Base-by-base conservation (phyloP, 2,113 vertebrate species). In the Excalfactoria chinensis region DNA sequence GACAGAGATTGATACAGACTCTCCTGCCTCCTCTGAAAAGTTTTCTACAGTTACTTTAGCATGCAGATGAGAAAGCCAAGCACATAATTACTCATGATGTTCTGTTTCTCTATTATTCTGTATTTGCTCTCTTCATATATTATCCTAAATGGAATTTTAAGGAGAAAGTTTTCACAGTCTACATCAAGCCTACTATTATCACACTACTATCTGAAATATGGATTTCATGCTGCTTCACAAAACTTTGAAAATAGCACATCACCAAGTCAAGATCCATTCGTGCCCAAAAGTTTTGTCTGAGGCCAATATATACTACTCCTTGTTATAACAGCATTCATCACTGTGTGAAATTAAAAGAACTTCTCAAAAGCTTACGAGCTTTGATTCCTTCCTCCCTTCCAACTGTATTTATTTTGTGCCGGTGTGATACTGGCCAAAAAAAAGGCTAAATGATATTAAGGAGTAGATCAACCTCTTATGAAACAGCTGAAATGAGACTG, bases 131-230 rank as follows among this genome's bases (percentile, higher is more conserved):
- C 46, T 66, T 92, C 59, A 63, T 60, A 40, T 26, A 40, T 72
- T 25, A 87, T 44, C 18, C 1, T 7, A 72, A n/a, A 66, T 35
- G 17, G 2, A 30, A 74, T 91, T 89, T 78, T 82, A 79, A 32
- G 26, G 23, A 73, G 28, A 56, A 73, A 78, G 55, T 15, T 70
- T 80, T 3, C 9, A 17, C 14, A 81, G 3, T 7, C 44, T 56
- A 34, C 12, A 78, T 8, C 22, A 43, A 19, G 10, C 70, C 18
- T 46, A 4, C 14, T n/a, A 8, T 80, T 81, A 32, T 8, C 16
- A 19, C 60, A 3, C 20, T 78, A 40, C 9, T 8, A 30, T 2
- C 1, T 22, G 37, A 89, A 63, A 48, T 56, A 44, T 0, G 0
- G 41, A 26, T 26, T 63, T 81, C 7, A 16, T 21, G 23, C 11